Evolutionary conservation across 2,797 vertebrate species (phyloP), one percentile per base, ranked within the genome.

Genomic region (Argentina silus): DNA sequence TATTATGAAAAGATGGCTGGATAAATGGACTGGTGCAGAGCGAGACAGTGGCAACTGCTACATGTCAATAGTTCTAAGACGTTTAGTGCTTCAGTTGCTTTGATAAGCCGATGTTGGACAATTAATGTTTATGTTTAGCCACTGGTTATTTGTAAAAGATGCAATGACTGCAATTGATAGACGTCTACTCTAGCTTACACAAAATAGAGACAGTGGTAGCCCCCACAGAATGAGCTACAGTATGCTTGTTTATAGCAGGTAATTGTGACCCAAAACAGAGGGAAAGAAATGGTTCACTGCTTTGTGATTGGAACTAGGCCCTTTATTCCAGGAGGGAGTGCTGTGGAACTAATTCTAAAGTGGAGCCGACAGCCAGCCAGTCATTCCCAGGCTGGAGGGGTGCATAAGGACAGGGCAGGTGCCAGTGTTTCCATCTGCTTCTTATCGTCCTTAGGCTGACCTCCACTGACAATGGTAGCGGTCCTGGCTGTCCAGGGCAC

Each of bases 351-450:
- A 84, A 90, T 90, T 90, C 83, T 86, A 80, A 89, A 90, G 86
- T 84, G 85, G 78, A 43, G 60, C 27, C 27, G 27, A n/a, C n/a
- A n/a, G 27, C 4, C 27, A 36, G 27, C 12, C 79, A 70, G 87
- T 83, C 85, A 84, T 88, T 90, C 86, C 80, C 45, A 78, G 88
- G 82, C 87, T 85, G 86, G 83, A 1, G 87, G 86, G 88, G 85
- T 86, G 77, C 76, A 69, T 6, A 69, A 73, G 79, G 80, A 82
- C 66, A 85, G 84, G 90, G 81, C 87, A 84, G 80, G 87, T 90
- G 90, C 92, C 93, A 93, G 86, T 77, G 44, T 88, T 87, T 90
- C 88, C 90, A 93, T 93, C 92, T 93, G 93, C 87, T 93, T 87
- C 91, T 93, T 91, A 93, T 94, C 91, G 76, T 91, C 87, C 88